Conservation (phyloP, 1,140 invertebrate species). For the Piezodorus guildinii region DNA sequence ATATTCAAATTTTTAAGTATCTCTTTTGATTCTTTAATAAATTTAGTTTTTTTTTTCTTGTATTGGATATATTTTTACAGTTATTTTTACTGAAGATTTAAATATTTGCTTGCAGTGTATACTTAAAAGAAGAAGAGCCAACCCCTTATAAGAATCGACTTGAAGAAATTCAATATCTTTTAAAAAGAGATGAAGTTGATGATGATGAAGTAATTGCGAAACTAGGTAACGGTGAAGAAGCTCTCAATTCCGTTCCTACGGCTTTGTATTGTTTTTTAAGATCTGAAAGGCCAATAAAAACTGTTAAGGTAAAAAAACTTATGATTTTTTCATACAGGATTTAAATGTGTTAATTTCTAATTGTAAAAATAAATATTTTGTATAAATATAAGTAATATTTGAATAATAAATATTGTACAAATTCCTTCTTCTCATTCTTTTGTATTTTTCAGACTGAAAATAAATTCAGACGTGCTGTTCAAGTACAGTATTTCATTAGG, state of each 20-base stretch:
- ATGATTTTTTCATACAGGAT: no score
- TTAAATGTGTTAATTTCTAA: no score
- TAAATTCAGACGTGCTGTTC: constrained; percentile 50
- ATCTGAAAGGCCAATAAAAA: constrained; percentile 42
- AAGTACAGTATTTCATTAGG: constrained; percentile 59
- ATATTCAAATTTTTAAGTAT: no score
- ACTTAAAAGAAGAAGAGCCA: constrained; percentile 23
- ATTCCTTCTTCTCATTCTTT: no score
- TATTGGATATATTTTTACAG: not conserved
- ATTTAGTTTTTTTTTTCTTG: not conserved
- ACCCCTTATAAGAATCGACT: constrained; percentile 37
- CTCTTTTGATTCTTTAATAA: no score
- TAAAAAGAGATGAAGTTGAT: constrained; percentile 25
- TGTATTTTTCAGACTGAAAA: constrained; percentile 36
- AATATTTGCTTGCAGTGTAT: constrained; percentile 15
- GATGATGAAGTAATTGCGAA: constrained; percentile 41
- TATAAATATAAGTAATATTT: no score
- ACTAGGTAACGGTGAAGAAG: constrained; percentile 51
- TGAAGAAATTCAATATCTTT: not conserved
- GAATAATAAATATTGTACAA: no score
- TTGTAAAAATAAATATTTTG: no score
- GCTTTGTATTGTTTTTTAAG: constrained; percentile 62
- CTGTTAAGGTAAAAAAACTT: constrained; percentile 37
- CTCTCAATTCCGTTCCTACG: constrained; percentile 60
- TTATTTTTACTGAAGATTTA: not conserved